Evolutionary conservation across 2,797 vertebrate species (phyloP), one percentile per base, ranked within the genome.

Genomic region (Columba guinea): DNA sequence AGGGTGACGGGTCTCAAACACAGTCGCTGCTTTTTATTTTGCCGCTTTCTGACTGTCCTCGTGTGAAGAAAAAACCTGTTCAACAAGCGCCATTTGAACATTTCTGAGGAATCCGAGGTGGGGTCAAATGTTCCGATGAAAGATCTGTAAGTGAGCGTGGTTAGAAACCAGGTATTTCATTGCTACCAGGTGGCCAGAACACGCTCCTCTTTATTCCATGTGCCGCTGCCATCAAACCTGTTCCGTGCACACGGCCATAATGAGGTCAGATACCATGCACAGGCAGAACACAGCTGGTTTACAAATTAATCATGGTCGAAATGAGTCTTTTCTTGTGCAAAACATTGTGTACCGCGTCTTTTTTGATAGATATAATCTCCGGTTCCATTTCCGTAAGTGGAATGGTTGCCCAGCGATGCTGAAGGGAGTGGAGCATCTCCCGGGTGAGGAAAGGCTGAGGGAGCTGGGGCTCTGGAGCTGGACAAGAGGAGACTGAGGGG

Each of bases 281-380:
- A 49, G 89, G 88, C 91, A 87, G 95, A 87, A 88, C 91, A 73
- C 80, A 89, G 87, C 94, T 91, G 83, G 28, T 88, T 71, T 70
- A 84, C 58, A 63, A 60, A 95, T 90, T 86, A 93, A 87, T 95
- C 83, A 27, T 46, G 87, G 65, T 27, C 83, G 87, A 87, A 79
- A 76, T 84, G 89, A 83, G 52, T 28, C 56, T 81, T 81, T 92
- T 78, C 74, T 77, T 34, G n/a, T 41, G 75, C 68, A 59, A 73
- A 81, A 37, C 15, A 4, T 11, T 37, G 65, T 8, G 24, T 37
- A 7, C 37, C 10, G 60, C 39, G 15, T 24, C 30, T 48, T 51
- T 68, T 62, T 67, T 28, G n/a, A 35, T 26, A 8, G 28, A 3
- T 35, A 11, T 39, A 19, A 52, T 64, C n/a, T 30, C 4, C 5